Conservation (phyloP, 2,113 vertebrate species). For the Narcine bancroftii region DNA sequence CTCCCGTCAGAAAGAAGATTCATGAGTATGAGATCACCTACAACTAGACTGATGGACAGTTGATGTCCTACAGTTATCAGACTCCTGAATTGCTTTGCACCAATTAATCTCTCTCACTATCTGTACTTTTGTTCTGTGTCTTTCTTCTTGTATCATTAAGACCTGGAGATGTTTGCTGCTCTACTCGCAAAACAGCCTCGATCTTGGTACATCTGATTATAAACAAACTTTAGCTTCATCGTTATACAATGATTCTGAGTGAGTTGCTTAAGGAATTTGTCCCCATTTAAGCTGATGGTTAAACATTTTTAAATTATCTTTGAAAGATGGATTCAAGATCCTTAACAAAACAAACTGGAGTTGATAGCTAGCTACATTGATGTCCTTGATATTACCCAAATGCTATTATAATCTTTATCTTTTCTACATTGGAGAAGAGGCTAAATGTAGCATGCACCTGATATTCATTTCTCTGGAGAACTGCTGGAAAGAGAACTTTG, state of each 20-base stretch:
- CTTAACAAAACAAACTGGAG: not conserved
- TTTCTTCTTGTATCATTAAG: too few relatives aligned
- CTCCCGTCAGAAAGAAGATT: too few relatives aligned
- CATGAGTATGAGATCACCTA: too few relatives aligned
- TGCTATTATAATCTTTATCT: not conserved
- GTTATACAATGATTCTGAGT: not conserved
- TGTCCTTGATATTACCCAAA: not conserved
- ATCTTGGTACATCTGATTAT: too few relatives aligned
- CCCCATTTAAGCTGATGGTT: not conserved
- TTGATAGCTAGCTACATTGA: not conserved
- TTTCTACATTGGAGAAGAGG: not conserved
- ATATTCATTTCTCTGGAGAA: not conserved
- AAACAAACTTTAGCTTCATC: too few relatives aligned
- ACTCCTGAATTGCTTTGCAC: too few relatives aligned
- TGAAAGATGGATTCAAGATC: not conserved
- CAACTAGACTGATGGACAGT: too few relatives aligned
- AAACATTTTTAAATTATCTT: not conserved
- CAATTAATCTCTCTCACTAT: too few relatives aligned
- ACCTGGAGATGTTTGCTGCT: too few relatives aligned
- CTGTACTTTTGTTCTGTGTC: too few relatives aligned
- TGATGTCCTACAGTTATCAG: too few relatives aligned
- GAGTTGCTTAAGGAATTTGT: not conserved
- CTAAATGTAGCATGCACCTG: not conserved
- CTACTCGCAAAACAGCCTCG: too few relatives aligned
- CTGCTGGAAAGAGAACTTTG: not conserved